phyloP scores from a whole-genome alignment of 1,140 invertebrate species.

The Lysiphlebus fabarum region DNA sequence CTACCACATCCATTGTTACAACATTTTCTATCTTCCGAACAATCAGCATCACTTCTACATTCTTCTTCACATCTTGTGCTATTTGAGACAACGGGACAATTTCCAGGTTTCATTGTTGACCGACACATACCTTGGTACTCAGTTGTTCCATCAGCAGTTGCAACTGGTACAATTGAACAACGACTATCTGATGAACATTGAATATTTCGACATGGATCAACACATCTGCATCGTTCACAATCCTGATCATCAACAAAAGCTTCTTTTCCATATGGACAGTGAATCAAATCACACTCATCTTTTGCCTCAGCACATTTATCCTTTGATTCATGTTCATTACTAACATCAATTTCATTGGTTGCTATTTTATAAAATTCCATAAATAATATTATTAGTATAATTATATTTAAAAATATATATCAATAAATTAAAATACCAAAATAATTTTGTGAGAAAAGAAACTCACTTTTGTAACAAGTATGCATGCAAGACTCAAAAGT shows the following conservation, averaged over 20 bases:
- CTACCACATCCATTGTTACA: conserved; percentile 75
- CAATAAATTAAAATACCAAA: background rate
- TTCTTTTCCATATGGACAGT: conserved; percentile 75
- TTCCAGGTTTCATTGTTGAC: conserved; percentile 70
- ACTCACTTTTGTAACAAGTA: conserved; percentile 57
- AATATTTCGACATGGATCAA: conserved; percentile 68
- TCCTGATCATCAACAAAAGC: conserved; percentile 61
- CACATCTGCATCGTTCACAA: conserved; percentile 75
- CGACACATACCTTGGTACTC: conserved; percentile 63
- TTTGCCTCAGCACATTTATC: conserved; percentile 58
- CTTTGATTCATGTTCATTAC: conserved; percentile 32
- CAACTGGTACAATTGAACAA: conserved; percentile 65
- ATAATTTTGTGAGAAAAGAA: background rate
- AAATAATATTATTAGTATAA: background rate
- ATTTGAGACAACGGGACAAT: conserved; percentile 63
- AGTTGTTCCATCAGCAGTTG: conserved; percentile 49
- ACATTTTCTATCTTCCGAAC: conserved; percentile 73
- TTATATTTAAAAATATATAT: background rate
- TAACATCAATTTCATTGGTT: conserved; percentile 46
- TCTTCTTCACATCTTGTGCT: conserved; percentile 63
- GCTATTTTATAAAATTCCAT: conserved; percentile 20
- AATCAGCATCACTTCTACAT: conserved; percentile 81
- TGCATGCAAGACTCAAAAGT: conserved; percentile 67
- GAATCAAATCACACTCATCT: conserved; percentile 60
- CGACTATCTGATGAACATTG: conserved; percentile 63